phyloP scores from a whole-genome alignment of 1,140 invertebrate genomes.

The Bombus consobrinus region DNA sequence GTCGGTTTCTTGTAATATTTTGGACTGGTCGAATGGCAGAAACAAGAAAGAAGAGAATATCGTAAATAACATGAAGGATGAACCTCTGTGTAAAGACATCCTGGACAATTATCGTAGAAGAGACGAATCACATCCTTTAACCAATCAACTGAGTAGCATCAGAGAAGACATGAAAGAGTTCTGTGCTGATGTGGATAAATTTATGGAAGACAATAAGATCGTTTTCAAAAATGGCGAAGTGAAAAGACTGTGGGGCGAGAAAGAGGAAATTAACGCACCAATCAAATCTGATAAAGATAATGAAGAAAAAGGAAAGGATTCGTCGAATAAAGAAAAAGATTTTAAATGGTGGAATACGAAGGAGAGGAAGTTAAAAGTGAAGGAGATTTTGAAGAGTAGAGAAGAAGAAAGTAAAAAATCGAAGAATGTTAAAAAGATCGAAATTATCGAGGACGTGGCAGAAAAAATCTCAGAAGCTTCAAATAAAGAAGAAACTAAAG shows the following conservation, averaged over 20 bases:
- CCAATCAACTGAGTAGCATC: constrained; percentile 59
- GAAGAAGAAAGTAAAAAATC: constrained; percentile 13
- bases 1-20: constrained; percentile 42
- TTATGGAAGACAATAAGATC: constrained; percentile 66
- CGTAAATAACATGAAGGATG: not conserved
- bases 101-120: constrained; percentile 37
- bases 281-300: not conserved
- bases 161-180: constrained; percentile 70
- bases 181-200: constrained; percentile 60
- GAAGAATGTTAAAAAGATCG: not conserved
- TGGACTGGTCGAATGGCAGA: not conserved
- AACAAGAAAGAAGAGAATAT: not conserved
- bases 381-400: constrained; percentile 28
- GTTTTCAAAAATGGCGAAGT: constrained; percentile 64
- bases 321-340: constrained; percentile 1
- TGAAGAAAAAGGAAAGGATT: not conserved
- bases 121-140: constrained; percentile 15
- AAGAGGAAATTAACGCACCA: not conserved
- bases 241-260: constrained; percentile 61
- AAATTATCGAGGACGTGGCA: not conserved
- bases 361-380: constrained; percentile 38
- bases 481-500: not conserved
- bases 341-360: constrained; percentile 43
- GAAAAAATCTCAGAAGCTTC: not conserved
- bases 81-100: constrained; percentile 1